Evolutionary conservation across 2,888 invertebrate species (phyloP).

Genomic region (Holacanthella duospinosa): DNA sequence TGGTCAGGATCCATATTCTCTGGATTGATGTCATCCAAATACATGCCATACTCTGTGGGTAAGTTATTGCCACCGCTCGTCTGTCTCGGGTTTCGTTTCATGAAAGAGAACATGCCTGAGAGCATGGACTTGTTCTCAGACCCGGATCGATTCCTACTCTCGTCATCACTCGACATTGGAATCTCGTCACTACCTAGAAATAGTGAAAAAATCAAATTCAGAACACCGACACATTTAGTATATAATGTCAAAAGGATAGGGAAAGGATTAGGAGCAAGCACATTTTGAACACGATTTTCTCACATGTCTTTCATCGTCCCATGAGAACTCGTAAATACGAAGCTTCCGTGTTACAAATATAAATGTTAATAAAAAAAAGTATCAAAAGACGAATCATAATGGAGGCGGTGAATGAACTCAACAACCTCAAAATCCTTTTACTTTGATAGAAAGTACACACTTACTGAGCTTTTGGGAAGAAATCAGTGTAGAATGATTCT

Average conservation of each 20-base stretch:
- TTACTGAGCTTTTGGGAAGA: too few relatives aligned
- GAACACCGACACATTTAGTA: too few relatives aligned
- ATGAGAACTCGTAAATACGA: too few relatives aligned
- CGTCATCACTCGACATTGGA: constrained; percentile 43
- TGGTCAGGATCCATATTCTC: constrained; percentile 87
- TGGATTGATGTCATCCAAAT: constrained; percentile 80
- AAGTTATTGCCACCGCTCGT: not conserved
- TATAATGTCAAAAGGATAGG: not conserved
- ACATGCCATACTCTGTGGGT: constrained; percentile 59
- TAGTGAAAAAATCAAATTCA: too few relatives aligned
- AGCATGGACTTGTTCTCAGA: constrained; percentile 55
- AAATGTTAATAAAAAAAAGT: not conserved
- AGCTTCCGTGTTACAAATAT: not conserved
- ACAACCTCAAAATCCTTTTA: too few relatives aligned
- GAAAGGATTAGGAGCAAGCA: too few relatives aligned
- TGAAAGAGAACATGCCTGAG: constrained; percentile 85
- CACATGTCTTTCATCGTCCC: too few relatives aligned
- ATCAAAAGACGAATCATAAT: not conserved
- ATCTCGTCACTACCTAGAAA: constrained; percentile 26
- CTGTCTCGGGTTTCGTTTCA: constrained; percentile 54
- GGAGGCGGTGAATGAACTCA: not conserved
- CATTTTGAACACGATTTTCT: not conserved
- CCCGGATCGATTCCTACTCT: constrained; percentile 36
- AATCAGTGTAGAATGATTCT: not conserved
- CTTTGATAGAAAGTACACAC: too few relatives aligned